Evolutionary conservation across 2,888 invertebrate species (phyloP).

Genomic region (Meta bourneti): DNA sequence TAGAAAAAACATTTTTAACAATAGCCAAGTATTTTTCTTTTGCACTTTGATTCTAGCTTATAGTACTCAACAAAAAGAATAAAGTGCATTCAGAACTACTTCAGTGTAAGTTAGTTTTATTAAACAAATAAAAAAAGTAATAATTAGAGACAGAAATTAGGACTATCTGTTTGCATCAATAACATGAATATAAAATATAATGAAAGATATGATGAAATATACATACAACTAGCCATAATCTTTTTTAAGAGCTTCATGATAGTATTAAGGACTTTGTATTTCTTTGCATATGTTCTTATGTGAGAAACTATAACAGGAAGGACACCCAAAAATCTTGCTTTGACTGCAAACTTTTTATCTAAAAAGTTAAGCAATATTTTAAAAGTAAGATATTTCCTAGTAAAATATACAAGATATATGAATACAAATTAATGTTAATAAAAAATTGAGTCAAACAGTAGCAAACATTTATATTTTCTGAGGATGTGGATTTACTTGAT

Average conservation of each 20-base stretch:
- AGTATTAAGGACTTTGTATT: slow-evolving; percentile 60
- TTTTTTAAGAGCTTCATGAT: slow-evolving; percentile 66
- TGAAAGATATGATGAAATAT: not conserved
- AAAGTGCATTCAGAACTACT: too few species aligned
- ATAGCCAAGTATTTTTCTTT: too few species aligned
- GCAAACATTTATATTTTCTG: not conserved
- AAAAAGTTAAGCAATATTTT: not conserved
- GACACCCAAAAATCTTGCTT: slow-evolving; percentile 72
- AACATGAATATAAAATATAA: not conserved
- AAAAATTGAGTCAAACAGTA: not conserved
- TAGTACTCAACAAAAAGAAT: too few species aligned
- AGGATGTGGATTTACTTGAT: too few species aligned
- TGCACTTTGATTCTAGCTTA: too few species aligned
- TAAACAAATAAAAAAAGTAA: not conserved
- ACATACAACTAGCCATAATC: slow-evolving; percentile 70
- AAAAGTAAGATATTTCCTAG: not conserved
- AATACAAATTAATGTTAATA: not conserved
- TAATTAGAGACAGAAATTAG: not conserved
- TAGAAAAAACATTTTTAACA: too few species aligned
- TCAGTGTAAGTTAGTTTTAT: too few species aligned
- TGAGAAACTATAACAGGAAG: slow-evolving; percentile 71
- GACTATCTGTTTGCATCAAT: not conserved
- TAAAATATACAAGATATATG: not conserved
- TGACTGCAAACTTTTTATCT: slow-evolving; percentile 75
- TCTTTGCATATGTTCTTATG: slow-evolving; percentile 56